Evolutionary conservation across 2,797 vertebrate species (phyloP).

Genomic region (Sarcophilus harrisii): DNA sequence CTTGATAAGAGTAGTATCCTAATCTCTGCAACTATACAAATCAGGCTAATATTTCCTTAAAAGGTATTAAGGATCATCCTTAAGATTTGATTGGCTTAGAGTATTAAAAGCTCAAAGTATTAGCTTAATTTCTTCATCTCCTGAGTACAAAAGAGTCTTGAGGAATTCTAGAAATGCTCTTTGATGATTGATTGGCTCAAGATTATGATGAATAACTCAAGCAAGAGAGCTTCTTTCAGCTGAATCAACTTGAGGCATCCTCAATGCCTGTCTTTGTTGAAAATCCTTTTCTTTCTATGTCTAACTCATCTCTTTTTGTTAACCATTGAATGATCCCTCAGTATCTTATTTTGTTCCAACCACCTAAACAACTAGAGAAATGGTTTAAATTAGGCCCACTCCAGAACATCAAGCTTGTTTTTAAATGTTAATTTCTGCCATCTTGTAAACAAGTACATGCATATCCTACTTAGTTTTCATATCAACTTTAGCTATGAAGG

Average conservation of each 20-base stretch:
- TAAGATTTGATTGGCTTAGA: background rate
- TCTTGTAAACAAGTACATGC: background rate
- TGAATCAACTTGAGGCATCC: background rate
- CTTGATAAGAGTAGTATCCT: background rate
- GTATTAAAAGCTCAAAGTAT: background rate
- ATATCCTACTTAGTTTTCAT: background rate
- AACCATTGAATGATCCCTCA: background rate
- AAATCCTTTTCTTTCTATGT: background rate
- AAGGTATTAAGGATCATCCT: background rate
- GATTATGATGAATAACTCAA: background rate
- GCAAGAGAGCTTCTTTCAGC: background rate
- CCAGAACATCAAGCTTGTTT: background rate
- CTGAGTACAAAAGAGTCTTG: background rate
- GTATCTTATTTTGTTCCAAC: background rate
- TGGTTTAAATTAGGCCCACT: background rate
- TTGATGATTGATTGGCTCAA: background rate
- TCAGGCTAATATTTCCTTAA: background rate
- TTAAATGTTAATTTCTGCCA: background rate
- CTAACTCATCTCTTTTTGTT: background rate
- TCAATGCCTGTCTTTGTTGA: background rate
- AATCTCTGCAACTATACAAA: background rate
- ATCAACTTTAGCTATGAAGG: constrained; percentile 36
- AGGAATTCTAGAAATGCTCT: background rate
- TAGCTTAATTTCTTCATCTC: background rate
- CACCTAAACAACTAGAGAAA: background rate